phyloP scores from a whole-genome alignment of 2,797 vertebrate species.

The Calcarius lapponicus region DNA sequence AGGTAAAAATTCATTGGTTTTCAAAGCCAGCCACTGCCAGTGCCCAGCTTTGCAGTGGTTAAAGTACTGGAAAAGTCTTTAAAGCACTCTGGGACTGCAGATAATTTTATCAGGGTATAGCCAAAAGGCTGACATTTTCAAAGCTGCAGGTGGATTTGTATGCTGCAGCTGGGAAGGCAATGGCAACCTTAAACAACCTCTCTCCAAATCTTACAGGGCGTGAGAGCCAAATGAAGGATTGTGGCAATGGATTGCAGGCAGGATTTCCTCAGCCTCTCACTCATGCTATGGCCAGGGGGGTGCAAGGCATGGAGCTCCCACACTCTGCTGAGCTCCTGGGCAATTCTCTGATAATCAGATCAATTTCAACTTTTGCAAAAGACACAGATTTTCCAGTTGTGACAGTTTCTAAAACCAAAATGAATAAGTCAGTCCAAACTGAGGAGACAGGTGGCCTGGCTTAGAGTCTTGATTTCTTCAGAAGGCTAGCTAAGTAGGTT shows the following conservation, averaged over 20 bases:
- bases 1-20: neutral
- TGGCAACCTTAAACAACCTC: neutral
- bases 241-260: neutral
- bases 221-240: neutral
- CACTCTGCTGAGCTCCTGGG: neutral
- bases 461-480: too few species aligned
- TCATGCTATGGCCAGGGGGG: neutral
- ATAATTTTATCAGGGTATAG: neutral
- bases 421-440: neutral
- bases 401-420: neutral
- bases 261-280: neutral
- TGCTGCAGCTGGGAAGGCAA: neutral
- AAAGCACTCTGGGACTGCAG: neutral
- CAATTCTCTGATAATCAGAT: neutral
- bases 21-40: neutral
- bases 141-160: neutral
- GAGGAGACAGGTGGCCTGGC: neutral
- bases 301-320: neutral
- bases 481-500: too few species aligned
- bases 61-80: neutral
- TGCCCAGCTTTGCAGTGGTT: neutral
- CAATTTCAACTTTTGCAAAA: neutral
- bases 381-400: neutral
- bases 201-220: neutral
- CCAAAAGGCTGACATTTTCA: neutral